A percentile compares a stretch with the other conserved stretches of the same genome.
Conservation (phyloP, 92 coral and sea anemone genomes). For the Galaxea fascicularis region DNA sequence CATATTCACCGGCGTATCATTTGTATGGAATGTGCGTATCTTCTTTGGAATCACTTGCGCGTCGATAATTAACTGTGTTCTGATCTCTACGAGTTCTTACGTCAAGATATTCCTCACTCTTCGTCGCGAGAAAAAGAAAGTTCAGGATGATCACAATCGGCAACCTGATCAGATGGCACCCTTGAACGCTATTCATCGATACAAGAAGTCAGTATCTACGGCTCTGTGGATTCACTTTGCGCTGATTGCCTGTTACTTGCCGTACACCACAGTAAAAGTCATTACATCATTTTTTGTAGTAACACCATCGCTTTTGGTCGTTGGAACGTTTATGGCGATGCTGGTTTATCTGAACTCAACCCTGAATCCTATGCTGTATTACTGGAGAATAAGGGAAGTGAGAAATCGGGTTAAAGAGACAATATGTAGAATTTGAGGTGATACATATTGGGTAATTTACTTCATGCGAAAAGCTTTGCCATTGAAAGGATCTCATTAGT, state of each 20-base stretch:
- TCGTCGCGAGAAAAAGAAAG: neutral
- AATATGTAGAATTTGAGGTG: neutral
- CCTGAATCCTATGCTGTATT: conserved; percentile 15
- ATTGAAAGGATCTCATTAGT: no score
- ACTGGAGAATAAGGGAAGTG: conserved; percentile 30
- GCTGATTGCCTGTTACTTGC: conserved; percentile 18
- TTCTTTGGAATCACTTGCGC: neutral
- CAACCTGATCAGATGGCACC: neutral
- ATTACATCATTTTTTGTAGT: conserved; percentile 12
- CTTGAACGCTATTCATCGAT: neutral
- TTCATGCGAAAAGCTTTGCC: no score
- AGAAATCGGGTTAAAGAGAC: neutral
- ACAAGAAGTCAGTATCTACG: conserved; percentile 14
- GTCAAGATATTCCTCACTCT: conserved; percentile 16
- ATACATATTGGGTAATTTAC: neutral
- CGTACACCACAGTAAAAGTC: neutral
- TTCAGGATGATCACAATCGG: neutral
- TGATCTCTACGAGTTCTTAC: conserved; percentile 17
- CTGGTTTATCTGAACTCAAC: conserved; percentile 19
- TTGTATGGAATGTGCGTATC: conserved; percentile 15
- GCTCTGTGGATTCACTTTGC: conserved; percentile 10
- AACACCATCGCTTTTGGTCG: conserved; percentile 9
- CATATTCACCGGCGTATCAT: neutral
- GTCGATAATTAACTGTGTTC: neutral
- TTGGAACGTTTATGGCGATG: neutral